Evolutionary conservation across 2,888 invertebrate species (phyloP).

Genomic region (Teleiodes luculella): DNA sequence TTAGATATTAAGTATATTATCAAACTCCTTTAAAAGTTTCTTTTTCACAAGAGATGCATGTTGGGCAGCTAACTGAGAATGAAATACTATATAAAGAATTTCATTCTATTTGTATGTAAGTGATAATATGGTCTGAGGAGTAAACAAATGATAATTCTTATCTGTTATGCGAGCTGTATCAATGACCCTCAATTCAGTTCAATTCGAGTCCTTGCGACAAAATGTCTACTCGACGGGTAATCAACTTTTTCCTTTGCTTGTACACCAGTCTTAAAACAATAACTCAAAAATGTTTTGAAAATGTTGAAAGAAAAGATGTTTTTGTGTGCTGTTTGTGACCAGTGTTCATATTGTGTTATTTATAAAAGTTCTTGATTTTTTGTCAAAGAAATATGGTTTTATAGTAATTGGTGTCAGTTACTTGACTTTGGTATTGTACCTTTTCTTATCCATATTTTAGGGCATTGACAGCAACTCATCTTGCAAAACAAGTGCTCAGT

Average conservation of each 20-base stretch:
- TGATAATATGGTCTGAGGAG: slow-evolving; percentile 39
- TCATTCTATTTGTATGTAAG: slow-evolving; percentile 34
- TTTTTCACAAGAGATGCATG: slow-evolving; percentile 28
- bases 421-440: too few relatives aligned
- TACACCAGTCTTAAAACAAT: background rate
- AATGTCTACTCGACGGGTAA: slow-evolving; percentile 71
- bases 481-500: background rate
- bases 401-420: too few relatives aligned
- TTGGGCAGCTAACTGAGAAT: slow-evolving; percentile 37
- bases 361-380: too few relatives aligned
- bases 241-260: slow-evolving; percentile 20
- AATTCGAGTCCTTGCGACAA: slow-evolving; percentile 56
- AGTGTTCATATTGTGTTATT: background rate
- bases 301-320: too few relatives aligned
- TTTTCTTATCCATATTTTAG: background rate
- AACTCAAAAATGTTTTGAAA: slow-evolving; percentile 15
- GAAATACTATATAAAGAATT: slow-evolving; percentile 39
- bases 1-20: too few relatives aligned
- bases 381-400: too few relatives aligned
- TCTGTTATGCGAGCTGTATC: slow-evolving; percentile 57
- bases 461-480: background rate
- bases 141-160: slow-evolving; percentile 55
- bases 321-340: slow-evolving; percentile 7
- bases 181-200: slow-evolving; percentile 60
- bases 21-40: background rate